A percentile compares a stretch with the other conserved stretches of the same genome.
phyloP scores from a whole-genome alignment of 2,888 invertebrate genomes.

The Brachyopa scutellaris region DNA sequence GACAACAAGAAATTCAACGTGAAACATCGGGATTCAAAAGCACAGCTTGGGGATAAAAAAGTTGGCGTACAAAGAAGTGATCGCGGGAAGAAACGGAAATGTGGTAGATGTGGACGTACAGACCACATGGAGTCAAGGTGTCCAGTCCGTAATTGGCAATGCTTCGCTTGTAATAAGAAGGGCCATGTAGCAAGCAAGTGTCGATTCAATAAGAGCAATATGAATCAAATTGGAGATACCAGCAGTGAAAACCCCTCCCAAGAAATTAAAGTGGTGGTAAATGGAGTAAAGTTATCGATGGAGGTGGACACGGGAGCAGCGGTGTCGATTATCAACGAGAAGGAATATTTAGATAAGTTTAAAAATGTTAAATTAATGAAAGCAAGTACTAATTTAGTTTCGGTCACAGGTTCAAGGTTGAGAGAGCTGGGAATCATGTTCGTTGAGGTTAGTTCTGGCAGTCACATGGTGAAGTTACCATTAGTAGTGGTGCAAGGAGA shows the following conservation, averaged over 20 bases:
- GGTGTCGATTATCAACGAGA: neutral
- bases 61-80: no score
- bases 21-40: no score
- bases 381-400: conserved; percentile 1
- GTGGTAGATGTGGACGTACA: no score
- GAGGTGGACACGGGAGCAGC: no score
- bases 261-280: neutral
- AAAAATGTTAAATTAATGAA: no score
- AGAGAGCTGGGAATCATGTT: no score
- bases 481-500: conserved; percentile 1
- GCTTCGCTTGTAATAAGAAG: no score
- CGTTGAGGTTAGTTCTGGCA: neutral
- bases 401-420: conserved; percentile 1
- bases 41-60: no score
- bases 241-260: neutral
- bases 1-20: no score
- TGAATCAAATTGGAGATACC: neutral
- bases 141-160: neutral
- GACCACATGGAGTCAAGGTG: neutral
- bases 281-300: neutral
- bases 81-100: no score
- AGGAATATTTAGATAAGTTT: neutral
- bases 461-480: neutral
- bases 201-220: no score
- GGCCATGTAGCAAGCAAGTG: no score